A percentile compares a stretch with the other conserved stretches of the same genome.
Evolutionary conservation across 2,797 vertebrate species (phyloP).

Genomic region (Pipistrellus kuhlii): DNA sequence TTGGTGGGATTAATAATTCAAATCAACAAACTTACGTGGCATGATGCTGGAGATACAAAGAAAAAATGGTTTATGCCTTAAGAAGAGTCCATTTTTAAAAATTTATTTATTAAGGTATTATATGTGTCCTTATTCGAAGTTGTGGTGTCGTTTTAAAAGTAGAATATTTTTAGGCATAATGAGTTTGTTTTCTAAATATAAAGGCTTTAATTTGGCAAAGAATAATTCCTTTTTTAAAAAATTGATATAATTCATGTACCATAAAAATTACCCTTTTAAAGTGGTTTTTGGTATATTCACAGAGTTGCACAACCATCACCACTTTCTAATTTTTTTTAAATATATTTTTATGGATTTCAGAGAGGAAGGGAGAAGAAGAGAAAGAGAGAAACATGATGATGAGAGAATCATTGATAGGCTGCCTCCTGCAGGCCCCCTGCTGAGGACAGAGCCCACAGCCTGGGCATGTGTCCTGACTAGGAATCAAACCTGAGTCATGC

Average conservation of each 20-base stretch:
- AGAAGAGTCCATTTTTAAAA: not conserved
- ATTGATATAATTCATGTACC: slow-evolving; percentile 6
- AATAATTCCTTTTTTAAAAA: not conserved
- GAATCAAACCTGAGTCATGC: too few species aligned
- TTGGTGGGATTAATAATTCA: not conserved
- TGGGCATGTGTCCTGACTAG: too few species aligned
- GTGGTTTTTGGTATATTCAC: slow-evolving; percentile 20
- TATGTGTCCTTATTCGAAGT: not conserved
- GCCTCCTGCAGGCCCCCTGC: too few species aligned
- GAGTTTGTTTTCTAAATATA: slow-evolving; percentile 39
- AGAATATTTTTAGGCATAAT: not conserved
- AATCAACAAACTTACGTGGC: not conserved
- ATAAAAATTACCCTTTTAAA: not conserved
- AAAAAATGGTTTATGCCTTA: not conserved
- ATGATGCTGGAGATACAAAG: slow-evolving; percentile 1
- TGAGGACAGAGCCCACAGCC: too few species aligned
- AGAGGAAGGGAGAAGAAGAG: too few species aligned
- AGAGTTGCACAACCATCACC: not conserved
- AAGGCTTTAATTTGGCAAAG: not conserved
- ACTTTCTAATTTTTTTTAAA: not conserved
- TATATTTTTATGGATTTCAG: too few species aligned
- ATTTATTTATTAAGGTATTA: too few species aligned
- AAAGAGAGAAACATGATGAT: too few species aligned
- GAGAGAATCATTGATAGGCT: too few species aligned
- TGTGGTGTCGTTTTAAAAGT: slow-evolving; percentile 44